phyloP scores from a whole-genome alignment of 2,113 vertebrate species.

The Lophochroa leadbeateri region DNA sequence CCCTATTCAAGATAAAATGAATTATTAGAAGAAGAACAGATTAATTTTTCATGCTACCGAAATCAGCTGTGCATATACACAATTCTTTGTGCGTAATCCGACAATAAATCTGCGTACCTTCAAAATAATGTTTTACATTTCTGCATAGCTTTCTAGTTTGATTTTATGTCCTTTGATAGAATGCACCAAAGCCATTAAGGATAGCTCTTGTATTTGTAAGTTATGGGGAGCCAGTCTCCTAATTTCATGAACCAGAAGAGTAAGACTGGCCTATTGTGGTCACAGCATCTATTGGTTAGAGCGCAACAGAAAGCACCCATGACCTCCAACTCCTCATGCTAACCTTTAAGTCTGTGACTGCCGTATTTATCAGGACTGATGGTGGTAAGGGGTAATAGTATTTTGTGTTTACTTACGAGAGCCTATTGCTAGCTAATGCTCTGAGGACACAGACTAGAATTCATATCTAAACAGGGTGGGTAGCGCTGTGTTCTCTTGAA shows the following conservation, averaged over 20 bases:
- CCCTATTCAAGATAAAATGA: not conserved
- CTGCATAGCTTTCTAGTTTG: not conserved
- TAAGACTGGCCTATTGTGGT: not conserved
- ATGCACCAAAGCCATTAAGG: not conserved
- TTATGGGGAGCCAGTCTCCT: not conserved
- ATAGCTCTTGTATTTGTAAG: not conserved
- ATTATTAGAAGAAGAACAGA: not conserved
- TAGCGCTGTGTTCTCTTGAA: not conserved
- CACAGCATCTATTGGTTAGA: not conserved
- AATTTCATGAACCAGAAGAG: not conserved
- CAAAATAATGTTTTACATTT: not conserved
- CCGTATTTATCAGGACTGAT: not conserved
- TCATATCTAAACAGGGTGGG: not conserved
- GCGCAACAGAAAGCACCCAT: rapidly evolving
- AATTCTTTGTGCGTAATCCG: not conserved
- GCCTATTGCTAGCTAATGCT: not conserved
- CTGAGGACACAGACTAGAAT: not conserved
- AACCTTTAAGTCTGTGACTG: not conserved
- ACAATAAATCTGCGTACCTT: not conserved
- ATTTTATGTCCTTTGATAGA: not conserved
- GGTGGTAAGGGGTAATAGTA: not conserved
- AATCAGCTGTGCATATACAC: not conserved
- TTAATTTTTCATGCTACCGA: not conserved
- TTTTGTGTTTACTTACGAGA: not conserved
- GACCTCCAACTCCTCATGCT: not conserved